Conservation (phyloP, 37 sponge, comb jelly and placozoan species). For the Ianthella basta region DNA sequence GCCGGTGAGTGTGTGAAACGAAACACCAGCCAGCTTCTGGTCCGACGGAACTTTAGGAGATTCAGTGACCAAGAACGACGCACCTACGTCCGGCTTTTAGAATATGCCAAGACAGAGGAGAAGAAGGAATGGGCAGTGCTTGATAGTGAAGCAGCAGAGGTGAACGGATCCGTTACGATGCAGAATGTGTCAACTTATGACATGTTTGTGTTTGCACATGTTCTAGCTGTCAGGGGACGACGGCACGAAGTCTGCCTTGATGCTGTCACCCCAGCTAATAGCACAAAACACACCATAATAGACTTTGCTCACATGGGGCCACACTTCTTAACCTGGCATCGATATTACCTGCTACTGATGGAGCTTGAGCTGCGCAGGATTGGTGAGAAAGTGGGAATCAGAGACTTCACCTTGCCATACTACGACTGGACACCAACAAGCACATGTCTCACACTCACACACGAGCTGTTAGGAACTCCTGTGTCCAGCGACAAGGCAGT, state of each 20-base stretch:
- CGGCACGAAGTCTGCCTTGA: too few species aligned
- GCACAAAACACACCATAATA: too few species aligned
- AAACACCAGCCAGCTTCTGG: background rate
- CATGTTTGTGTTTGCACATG: slow-evolving; percentile 23
- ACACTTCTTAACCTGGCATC: slow-evolving; percentile 18
- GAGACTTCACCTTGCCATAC: slow-evolving; percentile 21
- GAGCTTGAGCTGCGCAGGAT: slow-evolving; percentile 30
- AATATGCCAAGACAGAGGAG: background rate
- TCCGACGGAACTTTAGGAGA: background rate
- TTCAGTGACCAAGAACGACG: background rate
- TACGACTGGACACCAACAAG: slow-evolving; percentile 15
- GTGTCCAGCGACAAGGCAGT: background rate
- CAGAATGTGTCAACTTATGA: slow-evolving; percentile 40
- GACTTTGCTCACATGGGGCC: slow-evolving; percentile 41
- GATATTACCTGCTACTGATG: slow-evolving; percentile 24
- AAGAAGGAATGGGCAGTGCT: slow-evolving; percentile 7
- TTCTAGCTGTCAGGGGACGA: background rate
- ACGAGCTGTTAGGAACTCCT: background rate
- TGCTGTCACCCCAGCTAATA: too few species aligned
- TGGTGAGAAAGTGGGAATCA: background rate
- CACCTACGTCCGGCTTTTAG: background rate
- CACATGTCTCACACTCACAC: background rate
- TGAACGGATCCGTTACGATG: background rate
- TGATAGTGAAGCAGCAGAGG: background rate
- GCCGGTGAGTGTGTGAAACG: too few species aligned